Percentiles rank a stretch among this genome's conserved stretches.
Conservation (phyloP, 2,113 vertebrate genomes). For the Lophius piscatorius region DNA sequence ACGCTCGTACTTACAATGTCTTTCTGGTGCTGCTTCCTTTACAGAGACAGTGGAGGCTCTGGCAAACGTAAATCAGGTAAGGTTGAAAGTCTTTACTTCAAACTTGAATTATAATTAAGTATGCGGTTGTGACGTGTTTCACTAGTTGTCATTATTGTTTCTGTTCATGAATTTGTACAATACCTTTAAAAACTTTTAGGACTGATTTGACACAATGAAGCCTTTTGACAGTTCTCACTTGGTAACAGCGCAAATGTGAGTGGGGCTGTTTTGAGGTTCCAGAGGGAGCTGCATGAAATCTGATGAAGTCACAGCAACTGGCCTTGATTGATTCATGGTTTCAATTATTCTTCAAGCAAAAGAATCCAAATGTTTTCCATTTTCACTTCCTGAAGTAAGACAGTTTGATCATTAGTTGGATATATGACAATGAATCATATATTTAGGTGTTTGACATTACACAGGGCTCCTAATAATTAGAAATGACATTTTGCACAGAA, state of each 20-base stretch:
- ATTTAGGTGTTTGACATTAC: neutral
- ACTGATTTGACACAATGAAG: neutral
- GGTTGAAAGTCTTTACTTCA: constrained; percentile 12
- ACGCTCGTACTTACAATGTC: constrained; percentile 84
- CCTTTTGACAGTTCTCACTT: neutral
- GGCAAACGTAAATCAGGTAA: constrained; percentile 94
- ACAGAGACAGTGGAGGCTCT: constrained; percentile 87
- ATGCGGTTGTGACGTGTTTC: no score
- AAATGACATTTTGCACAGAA: neutral
- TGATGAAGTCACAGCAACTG: neutral
- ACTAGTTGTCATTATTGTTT: no score
- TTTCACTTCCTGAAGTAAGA: neutral
- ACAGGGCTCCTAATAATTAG: neutral
- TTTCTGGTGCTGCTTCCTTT: constrained; percentile 92
- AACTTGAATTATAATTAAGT: neutral
- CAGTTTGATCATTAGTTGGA: neutral
- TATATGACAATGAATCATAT: neutral
- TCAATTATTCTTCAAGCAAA: neutral
- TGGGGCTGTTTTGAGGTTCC: neutral
- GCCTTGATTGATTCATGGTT: neutral
- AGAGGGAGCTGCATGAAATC: no score
- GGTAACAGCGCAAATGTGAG: no score
- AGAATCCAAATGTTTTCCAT: no score
- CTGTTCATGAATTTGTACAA: neutral
- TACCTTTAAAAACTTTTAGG: neutral